phyloP scores from a whole-genome alignment of 2,113 vertebrate genomes.

The Sander lucioperca region DNA sequence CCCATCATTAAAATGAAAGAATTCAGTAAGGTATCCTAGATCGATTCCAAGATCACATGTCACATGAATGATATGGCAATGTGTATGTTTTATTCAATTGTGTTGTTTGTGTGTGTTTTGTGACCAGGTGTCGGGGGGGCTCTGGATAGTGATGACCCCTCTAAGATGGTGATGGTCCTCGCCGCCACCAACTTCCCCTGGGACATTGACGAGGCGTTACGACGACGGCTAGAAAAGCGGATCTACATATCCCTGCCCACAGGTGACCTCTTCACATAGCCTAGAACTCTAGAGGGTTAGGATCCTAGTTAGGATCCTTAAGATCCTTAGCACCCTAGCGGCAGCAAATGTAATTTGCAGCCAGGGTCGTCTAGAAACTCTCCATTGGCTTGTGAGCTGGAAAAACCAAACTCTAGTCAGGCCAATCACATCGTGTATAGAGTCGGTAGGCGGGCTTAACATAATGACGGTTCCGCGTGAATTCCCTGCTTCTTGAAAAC shows the following conservation, averaged over 20 bases:
- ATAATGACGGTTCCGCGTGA: too few relatives aligned
- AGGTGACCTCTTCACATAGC: constrained; percentile 79
- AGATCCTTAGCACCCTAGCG: too few relatives aligned
- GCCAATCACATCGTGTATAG: too few relatives aligned
- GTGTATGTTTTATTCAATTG: background rate
- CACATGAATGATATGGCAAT: background rate
- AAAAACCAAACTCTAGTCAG: too few relatives aligned
- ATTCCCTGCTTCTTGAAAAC: too few relatives aligned
- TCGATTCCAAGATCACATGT: background rate
- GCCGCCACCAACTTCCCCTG: constrained; percentile 99
- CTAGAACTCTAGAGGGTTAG: too few relatives aligned
- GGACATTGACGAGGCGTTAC: constrained; percentile 98
- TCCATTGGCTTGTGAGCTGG: too few relatives aligned
- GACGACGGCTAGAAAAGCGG: constrained; percentile 95
- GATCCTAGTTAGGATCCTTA: too few relatives aligned
- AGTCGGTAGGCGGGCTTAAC: too few relatives aligned
- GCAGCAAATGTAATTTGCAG: too few relatives aligned
- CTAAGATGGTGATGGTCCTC: constrained; percentile 99
- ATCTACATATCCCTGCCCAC: constrained; percentile 98
- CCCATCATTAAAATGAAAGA: background rate
- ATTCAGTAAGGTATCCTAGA: background rate
- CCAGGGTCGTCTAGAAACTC: too few relatives aligned
- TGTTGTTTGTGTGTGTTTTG: background rate
- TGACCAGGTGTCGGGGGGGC: constrained; percentile 91
- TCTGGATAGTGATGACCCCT: constrained; percentile 95